Conservation (phyloP, 2,888 invertebrate genomes). For the Apantesis nais region DNA sequence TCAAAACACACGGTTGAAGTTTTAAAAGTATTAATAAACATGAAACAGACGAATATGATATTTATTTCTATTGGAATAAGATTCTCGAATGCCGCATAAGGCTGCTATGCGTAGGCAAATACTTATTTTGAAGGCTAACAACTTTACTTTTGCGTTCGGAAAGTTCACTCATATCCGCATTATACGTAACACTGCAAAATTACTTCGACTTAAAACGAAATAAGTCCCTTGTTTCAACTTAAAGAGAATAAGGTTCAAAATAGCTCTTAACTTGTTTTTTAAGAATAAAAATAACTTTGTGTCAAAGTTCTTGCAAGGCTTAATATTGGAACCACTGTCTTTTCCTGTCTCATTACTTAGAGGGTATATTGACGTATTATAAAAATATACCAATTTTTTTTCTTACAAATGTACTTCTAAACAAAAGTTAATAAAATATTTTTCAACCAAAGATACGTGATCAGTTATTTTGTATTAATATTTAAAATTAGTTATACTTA, state of each 20-base stretch:
- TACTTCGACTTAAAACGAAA: slow-evolving; percentile 39
- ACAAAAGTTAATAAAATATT: not conserved
- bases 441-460: no score
- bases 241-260: slow-evolving; percentile 47
- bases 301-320: slow-evolving; percentile 56
- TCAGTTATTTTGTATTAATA: no score
- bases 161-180: slow-evolving; percentile 76
- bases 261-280: slow-evolving; percentile 17
- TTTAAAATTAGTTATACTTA: no score
- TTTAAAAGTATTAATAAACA: slow-evolving; percentile 21
- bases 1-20: slow-evolving; percentile 24
- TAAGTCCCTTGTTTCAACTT: slow-evolving; percentile 36
- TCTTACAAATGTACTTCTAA: not conserved
- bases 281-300: slow-evolving; percentile 42
- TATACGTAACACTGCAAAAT: slow-evolving; percentile 52
- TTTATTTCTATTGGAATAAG: slow-evolving; percentile 31
- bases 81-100: slow-evolving; percentile 29
- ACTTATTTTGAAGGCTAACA: slow-evolving; percentile 71
- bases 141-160: slow-evolving; percentile 71
- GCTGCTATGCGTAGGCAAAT: slow-evolving; percentile 52
- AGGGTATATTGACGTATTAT: not conserved
- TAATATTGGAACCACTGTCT: slow-evolving; percentile 50
- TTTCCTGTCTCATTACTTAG: slow-evolving; percentile 46
- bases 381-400: not conserved
- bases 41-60: slow-evolving; percentile 17